phyloP scores from a whole-genome alignment of 2,888 invertebrate genomes.

The Parnassius orleans region DNA sequence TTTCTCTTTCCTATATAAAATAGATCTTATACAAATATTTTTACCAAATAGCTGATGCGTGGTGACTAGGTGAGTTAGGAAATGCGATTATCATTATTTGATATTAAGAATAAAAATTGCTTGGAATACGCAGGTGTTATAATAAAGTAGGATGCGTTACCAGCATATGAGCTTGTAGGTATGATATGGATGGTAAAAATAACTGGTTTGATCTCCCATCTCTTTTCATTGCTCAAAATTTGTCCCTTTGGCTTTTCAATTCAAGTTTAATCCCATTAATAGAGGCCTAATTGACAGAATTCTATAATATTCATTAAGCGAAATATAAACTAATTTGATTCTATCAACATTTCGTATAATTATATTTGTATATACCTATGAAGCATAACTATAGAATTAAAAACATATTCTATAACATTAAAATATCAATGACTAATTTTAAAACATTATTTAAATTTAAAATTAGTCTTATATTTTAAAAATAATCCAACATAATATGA shows the following conservation, averaged over 20 bases:
- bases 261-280: conserved; percentile 23
- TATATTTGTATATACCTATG: conserved; percentile 18
- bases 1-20: conserved; percentile 78
- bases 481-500: not conserved
- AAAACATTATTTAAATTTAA: conserved; percentile 1
- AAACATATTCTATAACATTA: conserved; percentile 9
- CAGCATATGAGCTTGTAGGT: conserved; percentile 71
- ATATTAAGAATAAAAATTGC: conserved; percentile 51
- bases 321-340: conserved; percentile 13
- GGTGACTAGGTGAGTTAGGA: conserved; percentile 51
- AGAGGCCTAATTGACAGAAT: conserved; percentile 30
- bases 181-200: conserved; percentile 50
- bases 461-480: not conserved
- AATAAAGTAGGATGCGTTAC: conserved; percentile 65
- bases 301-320: conserved; percentile 1
- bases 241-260: conserved; percentile 23
- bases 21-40: conserved; percentile 75
- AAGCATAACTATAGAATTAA: conserved; percentile 13
- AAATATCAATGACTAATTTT: conserved; percentile 17
- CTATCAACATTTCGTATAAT: conserved; percentile 2
- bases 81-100: conserved; percentile 55
- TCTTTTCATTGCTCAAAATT: conserved; percentile 36
- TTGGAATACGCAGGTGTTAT: conserved; percentile 48
- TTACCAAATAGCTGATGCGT: conserved; percentile 56
- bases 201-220: conserved; percentile 24